Evolutionary conservation across 2,113 vertebrate species (phyloP).

Genomic region (Edolisoma coerulescens): DNA sequence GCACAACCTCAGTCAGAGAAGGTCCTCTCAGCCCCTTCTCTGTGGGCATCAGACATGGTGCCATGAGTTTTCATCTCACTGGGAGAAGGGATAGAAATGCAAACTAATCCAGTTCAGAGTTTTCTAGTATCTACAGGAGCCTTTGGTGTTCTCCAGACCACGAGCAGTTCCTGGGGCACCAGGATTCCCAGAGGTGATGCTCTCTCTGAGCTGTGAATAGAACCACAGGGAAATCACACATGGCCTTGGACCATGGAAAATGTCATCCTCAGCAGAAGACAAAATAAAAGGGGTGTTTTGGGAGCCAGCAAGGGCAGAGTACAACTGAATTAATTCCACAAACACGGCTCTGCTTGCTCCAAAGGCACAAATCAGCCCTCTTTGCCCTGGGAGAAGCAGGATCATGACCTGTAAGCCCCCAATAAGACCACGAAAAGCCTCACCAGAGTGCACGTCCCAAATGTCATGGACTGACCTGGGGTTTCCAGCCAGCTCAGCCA

Average conservation of each 20-base stretch:
- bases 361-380: neutral
- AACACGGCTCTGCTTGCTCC: neutral
- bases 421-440: neutral
- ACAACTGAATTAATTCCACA: neutral
- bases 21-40: neutral
- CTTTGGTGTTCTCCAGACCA: neutral
- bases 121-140: neutral
- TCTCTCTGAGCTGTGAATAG: neutral
- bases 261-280: neutral
- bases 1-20: neutral
- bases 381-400: neutral
- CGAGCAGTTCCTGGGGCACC: neutral
- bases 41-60: neutral
- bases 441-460: neutral
- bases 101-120: neutral
- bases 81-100: neutral
- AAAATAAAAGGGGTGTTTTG: neutral
- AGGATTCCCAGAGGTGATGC: neutral
- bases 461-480: neutral
- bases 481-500: neutral
- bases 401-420: no score
- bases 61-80: neutral
- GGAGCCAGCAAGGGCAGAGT: neutral
- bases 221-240: neutral
- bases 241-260: neutral